Evolutionary conservation across 2,113 vertebrate genomes (phyloP).

Genomic region (Psilopsiagon aurifrons): DNA sequence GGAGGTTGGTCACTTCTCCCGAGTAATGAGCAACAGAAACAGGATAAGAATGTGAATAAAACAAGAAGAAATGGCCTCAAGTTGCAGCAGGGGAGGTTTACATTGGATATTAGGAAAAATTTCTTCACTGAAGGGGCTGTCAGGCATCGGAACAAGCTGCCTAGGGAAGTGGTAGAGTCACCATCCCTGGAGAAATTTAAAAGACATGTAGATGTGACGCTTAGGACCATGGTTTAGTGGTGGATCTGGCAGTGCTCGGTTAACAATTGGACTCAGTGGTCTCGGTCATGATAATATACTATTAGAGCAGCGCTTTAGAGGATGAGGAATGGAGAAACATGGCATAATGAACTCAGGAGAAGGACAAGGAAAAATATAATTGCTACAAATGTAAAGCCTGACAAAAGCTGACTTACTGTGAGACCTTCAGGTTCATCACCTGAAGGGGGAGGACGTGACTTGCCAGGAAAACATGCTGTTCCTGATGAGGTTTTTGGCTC

Average conservation of each 20-base stretch:
- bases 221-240: neutral
- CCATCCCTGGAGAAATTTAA: neutral
- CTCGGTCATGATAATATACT: neutral
- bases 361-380: neutral
- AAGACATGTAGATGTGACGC: neutral
- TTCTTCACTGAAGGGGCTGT: neutral
- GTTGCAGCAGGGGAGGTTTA: neutral
- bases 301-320: neutral
- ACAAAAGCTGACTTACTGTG: neutral
- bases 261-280: fast-evolving
- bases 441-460: neutral
- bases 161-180: neutral
- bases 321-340: neutral
- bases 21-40: neutral
- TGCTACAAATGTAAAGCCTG: neutral
- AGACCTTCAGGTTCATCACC: neutral
- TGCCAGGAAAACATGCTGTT: neutral
- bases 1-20: fast-evolving
- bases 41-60: neutral
- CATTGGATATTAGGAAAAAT: neutral
- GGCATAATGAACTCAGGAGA: neutral
- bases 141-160: neutral
- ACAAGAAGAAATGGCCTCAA: neutral
- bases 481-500: neutral
- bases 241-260: neutral